Base-by-base conservation (phyloP, 2,888 invertebrate species). In the Xanthostigma xanthostigma region DNA sequence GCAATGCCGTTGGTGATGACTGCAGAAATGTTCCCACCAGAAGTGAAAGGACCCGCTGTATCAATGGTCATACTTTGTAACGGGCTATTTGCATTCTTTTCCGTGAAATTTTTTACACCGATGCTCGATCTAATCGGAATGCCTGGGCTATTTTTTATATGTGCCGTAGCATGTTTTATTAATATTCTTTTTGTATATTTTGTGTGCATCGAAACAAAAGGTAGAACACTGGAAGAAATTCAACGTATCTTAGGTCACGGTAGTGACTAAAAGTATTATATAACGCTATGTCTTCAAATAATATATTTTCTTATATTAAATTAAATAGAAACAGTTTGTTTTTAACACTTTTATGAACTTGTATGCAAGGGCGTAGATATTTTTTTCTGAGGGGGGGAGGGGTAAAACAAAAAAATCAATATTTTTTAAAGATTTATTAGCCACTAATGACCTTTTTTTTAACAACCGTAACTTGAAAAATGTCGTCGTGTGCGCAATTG, bases 171-270 rank as follows among this genome's bases (percentile, higher is more conserved):
- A 41, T 73, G 73, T 55, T 51, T 64, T 4, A 5, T 71, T 9
- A 69, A 69, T 39, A 58, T 69, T 5, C 49, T 70, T 33, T 77
- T 75, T 59, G 66, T 74, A 2, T 54, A 66, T 27, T 59, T 69
- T 46, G 63, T 64, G 52, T 65, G 79, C n/a, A 68, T 77, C 8
- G 80, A 80, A 64, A 73, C 73, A 1, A 72, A 70, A 58, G 69
- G 68, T 8, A 72, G 71, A 57, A 64, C 68, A 2, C 53, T 72
- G 17, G 67, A 67, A 33, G 60, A 72, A 53, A 71, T 73, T 52
- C 71, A 72, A 53, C 53, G 55, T 5, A 66, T 67, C 55, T 56
- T 71, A n/a, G 60, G 59, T 36, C 3, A 27, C 27, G 6, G 6
- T 1, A 27, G 27, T 27, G 27, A 27, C 3, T 27, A 6, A 27